A percentile compares a stretch with the other conserved stretches of the same genome.
Evolutionary conservation across 1,140 invertebrate genomes (phyloP).

Genomic region (Rhopalosiphum padi): DNA sequence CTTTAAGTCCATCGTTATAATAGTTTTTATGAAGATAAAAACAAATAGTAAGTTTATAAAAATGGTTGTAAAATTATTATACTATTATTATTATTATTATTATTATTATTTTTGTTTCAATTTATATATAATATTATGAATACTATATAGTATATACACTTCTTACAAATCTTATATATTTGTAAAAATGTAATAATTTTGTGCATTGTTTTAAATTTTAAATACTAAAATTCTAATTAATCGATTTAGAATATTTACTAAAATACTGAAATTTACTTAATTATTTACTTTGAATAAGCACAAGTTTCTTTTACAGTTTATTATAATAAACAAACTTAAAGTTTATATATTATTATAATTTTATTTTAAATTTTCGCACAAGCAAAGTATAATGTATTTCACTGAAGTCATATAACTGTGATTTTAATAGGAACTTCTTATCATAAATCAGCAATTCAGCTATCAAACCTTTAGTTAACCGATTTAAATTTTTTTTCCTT

Average conservation of each 20-base stretch:
- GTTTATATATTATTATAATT: background rate
- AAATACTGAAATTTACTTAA: background rate
- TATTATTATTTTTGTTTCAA: background rate
- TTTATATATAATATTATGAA: background rate
- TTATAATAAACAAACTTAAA: background rate
- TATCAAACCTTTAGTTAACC: slow-evolving; percentile 1
- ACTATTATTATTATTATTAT: too few relatives aligned
- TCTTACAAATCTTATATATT: background rate
- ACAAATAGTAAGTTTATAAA: too few relatives aligned
- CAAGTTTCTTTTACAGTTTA: background rate
- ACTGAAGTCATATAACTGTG: background rate
- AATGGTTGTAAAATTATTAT: too few relatives aligned
- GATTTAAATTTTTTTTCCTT: background rate
- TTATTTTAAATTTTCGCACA: background rate
- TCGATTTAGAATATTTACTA: background rate
- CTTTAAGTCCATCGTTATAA: background rate
- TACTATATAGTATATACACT: background rate
- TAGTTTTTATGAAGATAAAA: background rate
- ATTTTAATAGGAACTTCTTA: background rate
- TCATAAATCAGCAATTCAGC: background rate
- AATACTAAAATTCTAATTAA: background rate
- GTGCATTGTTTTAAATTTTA: background rate
- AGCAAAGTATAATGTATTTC: background rate
- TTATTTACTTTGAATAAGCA: background rate
- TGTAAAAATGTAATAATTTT: background rate